Conservation (phyloP, 2,888 invertebrate species). For the Syrphus vitripennis region DNA sequence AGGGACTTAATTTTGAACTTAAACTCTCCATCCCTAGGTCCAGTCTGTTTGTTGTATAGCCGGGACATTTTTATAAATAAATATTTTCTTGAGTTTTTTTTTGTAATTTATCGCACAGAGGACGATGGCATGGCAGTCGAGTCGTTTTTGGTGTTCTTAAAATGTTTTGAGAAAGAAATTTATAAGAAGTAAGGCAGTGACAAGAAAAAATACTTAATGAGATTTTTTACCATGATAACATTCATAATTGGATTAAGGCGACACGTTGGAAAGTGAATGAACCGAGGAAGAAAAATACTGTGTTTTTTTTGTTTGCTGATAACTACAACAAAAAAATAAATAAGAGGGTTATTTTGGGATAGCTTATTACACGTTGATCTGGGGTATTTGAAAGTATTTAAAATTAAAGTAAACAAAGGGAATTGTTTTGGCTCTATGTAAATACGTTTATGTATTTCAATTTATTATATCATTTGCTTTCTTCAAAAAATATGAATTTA, state of each 20-base stretch:
- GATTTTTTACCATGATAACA: conserved; percentile 71
- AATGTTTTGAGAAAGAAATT: background rate
- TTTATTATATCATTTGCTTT: background rate
- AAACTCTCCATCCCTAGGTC: conserved; percentile 4
- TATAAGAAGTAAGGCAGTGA: conserved; percentile 12
- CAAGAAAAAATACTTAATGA: conserved; percentile 55
- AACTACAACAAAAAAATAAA: background rate
- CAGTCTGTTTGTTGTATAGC: conserved; percentile 33
- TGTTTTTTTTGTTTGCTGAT: conserved; percentile 29
- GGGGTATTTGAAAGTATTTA: conserved; percentile 43
- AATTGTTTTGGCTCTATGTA: conserved; percentile 19
- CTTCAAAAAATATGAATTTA: background rate
- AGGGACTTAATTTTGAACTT: conserved; percentile 52
- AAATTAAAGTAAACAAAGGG: conserved; percentile 48
- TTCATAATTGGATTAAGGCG: conserved; percentile 73
- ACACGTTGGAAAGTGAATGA: conserved; percentile 72
- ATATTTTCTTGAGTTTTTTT: conserved; percentile 18
- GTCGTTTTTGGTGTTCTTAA: background rate
- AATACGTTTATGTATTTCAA: background rate
- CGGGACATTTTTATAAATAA: conserved; percentile 45
- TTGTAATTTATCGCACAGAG: conserved; percentile 63
- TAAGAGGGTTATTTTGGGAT: conserved; percentile 17
- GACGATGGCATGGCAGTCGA: background rate
- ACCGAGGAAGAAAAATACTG: conserved; percentile 32
- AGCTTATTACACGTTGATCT: conserved; percentile 63